Evolutionary conservation across 2,797 vertebrate genomes (phyloP).

Genomic region (Cheirogaleus major): DNA sequence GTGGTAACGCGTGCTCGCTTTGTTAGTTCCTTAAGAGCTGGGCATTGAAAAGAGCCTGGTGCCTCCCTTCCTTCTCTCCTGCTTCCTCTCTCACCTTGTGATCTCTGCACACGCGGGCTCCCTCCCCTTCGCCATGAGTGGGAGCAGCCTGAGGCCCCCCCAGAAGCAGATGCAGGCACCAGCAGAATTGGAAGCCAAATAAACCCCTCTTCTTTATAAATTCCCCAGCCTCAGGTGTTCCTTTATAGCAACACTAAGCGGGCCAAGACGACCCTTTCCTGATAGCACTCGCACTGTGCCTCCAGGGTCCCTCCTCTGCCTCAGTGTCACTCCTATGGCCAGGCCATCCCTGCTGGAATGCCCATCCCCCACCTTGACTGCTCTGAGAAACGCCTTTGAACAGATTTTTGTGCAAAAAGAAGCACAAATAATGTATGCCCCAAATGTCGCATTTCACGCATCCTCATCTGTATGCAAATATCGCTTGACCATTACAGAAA

Average conservation of each 20-base stretch:
- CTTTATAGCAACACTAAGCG: too few species aligned
- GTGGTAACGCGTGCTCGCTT: rapidly evolving
- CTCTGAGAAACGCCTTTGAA: not conserved
- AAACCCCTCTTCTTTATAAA: not conserved
- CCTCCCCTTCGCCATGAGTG: not conserved
- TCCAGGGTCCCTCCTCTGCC: not conserved
- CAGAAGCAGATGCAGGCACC: not conserved
- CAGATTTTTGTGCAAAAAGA: not conserved
- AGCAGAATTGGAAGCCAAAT: not conserved
- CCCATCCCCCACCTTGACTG: rapidly evolving
- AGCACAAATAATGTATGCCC: rapidly evolving
- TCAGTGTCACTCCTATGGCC: not conserved
- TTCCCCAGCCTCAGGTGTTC: not conserved
- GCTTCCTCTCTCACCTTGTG: not conserved
- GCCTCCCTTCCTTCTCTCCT: not conserved
- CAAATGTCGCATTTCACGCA: too few species aligned
- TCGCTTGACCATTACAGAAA: not conserved
- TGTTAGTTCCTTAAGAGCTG: not conserved
- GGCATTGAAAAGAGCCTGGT: not conserved
- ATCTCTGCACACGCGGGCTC: not conserved
- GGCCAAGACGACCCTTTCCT: too few species aligned
- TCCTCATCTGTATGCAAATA: not conserved
- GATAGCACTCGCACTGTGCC: rapidly evolving
- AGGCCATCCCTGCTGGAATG: not conserved
- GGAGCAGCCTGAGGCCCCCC: not conserved